Evolutionary conservation across 2,797 vertebrate genomes (phyloP), one percentile per base, ranked within the genome.

Genomic region (Xenentodon cancila): DNA sequence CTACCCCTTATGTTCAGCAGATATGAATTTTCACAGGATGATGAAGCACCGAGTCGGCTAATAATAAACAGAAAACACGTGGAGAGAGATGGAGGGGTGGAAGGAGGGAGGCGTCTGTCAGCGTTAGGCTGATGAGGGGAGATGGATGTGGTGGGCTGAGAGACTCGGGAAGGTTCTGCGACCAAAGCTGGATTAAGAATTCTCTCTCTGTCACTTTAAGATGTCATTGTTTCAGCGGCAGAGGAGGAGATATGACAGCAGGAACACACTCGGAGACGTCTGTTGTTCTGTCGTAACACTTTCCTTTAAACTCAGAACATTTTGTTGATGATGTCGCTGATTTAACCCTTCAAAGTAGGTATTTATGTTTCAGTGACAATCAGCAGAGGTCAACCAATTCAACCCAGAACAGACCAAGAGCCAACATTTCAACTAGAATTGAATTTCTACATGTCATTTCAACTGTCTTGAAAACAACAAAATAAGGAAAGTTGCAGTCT

Each of bases 21-120:
- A 93, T 92, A 94, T 86, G 89, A 94, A 92, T 93, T 92, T 94
- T 91, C 90, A 84, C 85, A 66, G 91, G 91, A 94, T 92, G 92
- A 95, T 91, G 92, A 94, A 92, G 85, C 81, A 90, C 86, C 0
- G 3, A 91, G 82, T 80, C 64, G 76, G 84, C 79, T 92, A 93
- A 92, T 94, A 92, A 92, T 91, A 91, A 91, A 93, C 91, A 93
- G 85, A 92, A 91, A 91, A 89, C 83, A 90, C 84, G 88, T 88
- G 91, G 90, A 89, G 81, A 86, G 87, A 90, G 84, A 80, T 53
- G 74, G 69, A 80, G 52, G 68, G 78, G 53, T 59, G 74, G 71
- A 49, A 61, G 67, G 66, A 64, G 71, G 68, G 72, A 70, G 45
- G 72, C 51, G 74, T 85, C 85, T 84, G 73, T 83, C 80, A 83